Conservation (phyloP, 1,140 invertebrate species). For the Drosophila pallidifrons region DNA sequence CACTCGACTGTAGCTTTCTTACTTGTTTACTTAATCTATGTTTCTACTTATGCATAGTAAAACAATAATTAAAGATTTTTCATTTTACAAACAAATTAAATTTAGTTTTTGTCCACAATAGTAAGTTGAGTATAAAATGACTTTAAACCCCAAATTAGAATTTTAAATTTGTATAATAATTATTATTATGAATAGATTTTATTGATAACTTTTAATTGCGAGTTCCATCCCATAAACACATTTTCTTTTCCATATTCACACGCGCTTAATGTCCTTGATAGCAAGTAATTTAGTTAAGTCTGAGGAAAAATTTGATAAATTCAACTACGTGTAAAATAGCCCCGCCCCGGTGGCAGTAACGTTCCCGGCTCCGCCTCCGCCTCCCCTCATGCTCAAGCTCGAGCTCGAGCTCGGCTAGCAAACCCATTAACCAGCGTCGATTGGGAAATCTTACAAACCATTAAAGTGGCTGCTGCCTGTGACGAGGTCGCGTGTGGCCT, state of each 20-base stretch:
- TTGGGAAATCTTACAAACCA: conserved; percentile 70
- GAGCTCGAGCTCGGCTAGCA: neutral
- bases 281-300: neutral
- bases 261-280: neutral
- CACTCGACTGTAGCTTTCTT: too few relatives aligned
- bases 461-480: conserved; percentile 48
- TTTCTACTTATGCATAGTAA: too few relatives aligned
- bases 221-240: too few relatives aligned
- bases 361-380: neutral
- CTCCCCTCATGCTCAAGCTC: neutral
- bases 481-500: conserved; percentile 63
- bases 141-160: too few relatives aligned
- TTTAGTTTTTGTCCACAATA: too few relatives aligned
- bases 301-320: neutral
- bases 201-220: too few relatives aligned
- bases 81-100: too few relatives aligned
- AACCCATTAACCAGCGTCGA: conserved; percentile 37
- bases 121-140: too few relatives aligned
- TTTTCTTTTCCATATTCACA: neutral
- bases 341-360: conserved; percentile 14
- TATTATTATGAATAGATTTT: too few relatives aligned
- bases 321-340: conserved; percentile 35
- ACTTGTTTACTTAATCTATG: too few relatives aligned
- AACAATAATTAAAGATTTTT: too few relatives aligned
- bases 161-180: too few relatives aligned